Evolutionary conservation across 2,888 invertebrate species (phyloP), one percentile per base, ranked within the genome.

Genomic region (Cataglyphis rosenhaueri): DNA sequence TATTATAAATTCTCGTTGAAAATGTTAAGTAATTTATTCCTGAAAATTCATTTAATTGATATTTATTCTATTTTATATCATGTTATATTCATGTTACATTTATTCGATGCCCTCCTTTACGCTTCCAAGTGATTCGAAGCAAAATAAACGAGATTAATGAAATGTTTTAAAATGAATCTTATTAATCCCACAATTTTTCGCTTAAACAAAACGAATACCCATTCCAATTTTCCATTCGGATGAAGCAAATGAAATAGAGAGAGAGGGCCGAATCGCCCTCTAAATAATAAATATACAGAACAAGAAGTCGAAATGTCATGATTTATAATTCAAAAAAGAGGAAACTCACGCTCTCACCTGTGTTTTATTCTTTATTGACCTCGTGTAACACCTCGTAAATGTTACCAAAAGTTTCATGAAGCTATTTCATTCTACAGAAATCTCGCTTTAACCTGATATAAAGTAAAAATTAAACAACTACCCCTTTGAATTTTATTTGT

Each of bases 111-210:
- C 15, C 29, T n/a, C 12, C 29, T 75, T 75, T 75, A 64, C 25
- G 41, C 41, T 38, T 65, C 25, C 38, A 38, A 76, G 55, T 76
- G 9, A 52, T 32, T 15, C 41, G 55, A 41, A 29, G 8, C 12
- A 35, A 73, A 61, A 29, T 64, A 21, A 25, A 18, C 21, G 10
- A 66, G 57, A 76, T 21, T 66, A 66, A 76, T 76, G 57, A 57
- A 66, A 76, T 66, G 66, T 76, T 76, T 76, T 41, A 41, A 10
- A 76, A 10, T 44, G 18, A 57, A 66, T 66, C 29, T 57, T n/a
- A 66, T 44, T 21, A 76, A 57, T 48, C 9, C 5, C 9, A 35
- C 29, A 25, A 25, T 25, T 25, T 25, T 25, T 25, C 25, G 25
- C 25, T 25, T 25, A 25, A 1, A 25, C 25, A 25, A 25, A 25